Base-by-base conservation (phyloP, 2,888 invertebrate genomes). In the Pteria penguin region DNA sequence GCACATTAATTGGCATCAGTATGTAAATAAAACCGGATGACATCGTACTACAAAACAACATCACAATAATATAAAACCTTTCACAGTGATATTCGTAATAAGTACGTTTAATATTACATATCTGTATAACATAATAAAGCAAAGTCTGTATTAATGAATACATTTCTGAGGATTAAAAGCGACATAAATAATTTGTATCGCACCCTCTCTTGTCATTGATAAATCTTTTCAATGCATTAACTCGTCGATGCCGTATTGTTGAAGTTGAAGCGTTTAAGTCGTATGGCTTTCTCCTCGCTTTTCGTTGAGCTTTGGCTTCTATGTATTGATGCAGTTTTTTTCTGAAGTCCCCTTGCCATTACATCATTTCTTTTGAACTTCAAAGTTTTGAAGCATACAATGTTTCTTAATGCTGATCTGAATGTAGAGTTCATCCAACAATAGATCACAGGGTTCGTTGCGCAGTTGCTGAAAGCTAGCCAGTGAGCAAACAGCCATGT, bases 401-500 rank as follows among this genome's bases (percentile, higher is more conserved):
- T 22, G 57, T 57, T 22, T 57, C 11, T 22, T 14, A 57, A 57
- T 5, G 57, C 36, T 31, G 18, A 29, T 4, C 85, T 78, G 54
- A 87, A 89, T 60, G 97, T 96, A 81, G 96, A 96, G 93, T 97
- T 97, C 97, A 97, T 97, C 96, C 97, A 97, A 93, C 96, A 97
- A 76, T 97, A 98, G 86, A 98, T 97, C 89, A 97, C 96, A 27
- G 97, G 97, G 93, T 97, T 97, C 93, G 97, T 97, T 96, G 97
- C 97, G 79, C 97, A 97, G 93, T 97, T 98, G 92, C 97, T 97
- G 97, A 98, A 97, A 26, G 97, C 97, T 74, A 98, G 94, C 97
- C 90, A 91, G 74, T 92, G 92, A 88, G 97, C 96, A 11, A 82
- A 68, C 33, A 86, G 77, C 89, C 89, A 89, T 18, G 86, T 58